These are phyloP conservation scores for Alosa alosa DNA, from an alignment of 2,113 vertebrate genomes.

Conservation along the genomic window DNA sequence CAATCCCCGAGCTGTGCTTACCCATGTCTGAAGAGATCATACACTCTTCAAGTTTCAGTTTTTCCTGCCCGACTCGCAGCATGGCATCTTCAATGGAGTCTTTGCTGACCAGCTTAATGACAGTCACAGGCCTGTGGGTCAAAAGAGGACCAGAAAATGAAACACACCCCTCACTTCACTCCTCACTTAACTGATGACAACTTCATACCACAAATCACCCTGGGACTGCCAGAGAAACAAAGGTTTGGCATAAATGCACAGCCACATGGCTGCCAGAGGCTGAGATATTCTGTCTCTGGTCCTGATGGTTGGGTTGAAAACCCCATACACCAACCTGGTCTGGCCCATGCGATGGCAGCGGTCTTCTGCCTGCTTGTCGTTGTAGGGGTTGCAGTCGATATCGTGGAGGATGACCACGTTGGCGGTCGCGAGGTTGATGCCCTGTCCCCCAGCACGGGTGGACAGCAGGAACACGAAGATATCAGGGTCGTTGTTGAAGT, in stretches of 20 bases:
- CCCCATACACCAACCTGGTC: constrained; percentile 68
- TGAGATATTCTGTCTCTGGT: too few species aligned
- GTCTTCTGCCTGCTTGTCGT: constrained; percentile 97
- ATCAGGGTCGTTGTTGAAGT: constrained; percentile 88
- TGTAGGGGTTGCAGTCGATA: constrained; percentile 97
- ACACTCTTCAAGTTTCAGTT: constrained; percentile 92
- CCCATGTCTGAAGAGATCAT: constrained; percentile 87
- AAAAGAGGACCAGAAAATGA: too few species aligned
- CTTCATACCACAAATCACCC: too few species aligned
- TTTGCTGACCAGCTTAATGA: constrained; percentile 90
- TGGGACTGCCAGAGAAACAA: too few species aligned
- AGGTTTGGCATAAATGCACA: too few species aligned
- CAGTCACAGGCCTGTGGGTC: constrained; percentile 82
- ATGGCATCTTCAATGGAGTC: constrained; percentile 90
- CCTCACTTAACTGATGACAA: too few species aligned
- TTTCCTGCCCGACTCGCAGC: constrained; percentile 87
- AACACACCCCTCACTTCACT: too few species aligned
- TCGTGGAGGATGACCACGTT: constrained; percentile 97
- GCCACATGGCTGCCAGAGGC: too few species aligned
- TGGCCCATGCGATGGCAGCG: constrained; percentile 95
- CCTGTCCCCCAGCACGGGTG: constrained; percentile 93
- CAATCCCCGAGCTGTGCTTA: constrained; percentile 53
- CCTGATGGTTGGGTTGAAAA: too few species aligned
- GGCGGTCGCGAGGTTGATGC: constrained; percentile 94
- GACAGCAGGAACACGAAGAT: constrained; percentile 96